These are phyloP conservation scores for Magallana angulata DNA, from an alignment of 1,140 invertebrate species.

Conservation along the genomic window DNA sequence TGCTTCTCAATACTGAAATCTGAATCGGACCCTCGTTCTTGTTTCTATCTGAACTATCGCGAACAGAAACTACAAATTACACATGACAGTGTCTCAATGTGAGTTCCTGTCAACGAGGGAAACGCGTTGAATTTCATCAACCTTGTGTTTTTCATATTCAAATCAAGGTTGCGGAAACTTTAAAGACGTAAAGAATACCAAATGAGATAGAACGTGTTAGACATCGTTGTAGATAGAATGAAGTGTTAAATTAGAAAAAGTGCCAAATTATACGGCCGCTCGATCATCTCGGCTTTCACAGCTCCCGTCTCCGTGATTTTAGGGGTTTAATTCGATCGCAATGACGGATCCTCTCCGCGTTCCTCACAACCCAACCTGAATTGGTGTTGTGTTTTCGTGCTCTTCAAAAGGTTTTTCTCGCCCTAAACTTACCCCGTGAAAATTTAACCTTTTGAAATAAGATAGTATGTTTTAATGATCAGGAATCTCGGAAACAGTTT, in stretches of 20 bases:
- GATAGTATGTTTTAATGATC: conserved; percentile 14
- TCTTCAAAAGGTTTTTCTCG: conserved; percentile 18
- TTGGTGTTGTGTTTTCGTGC: background rate
- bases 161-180: background rate
- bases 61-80: conserved; percentile 29
- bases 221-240: conserved; percentile 27
- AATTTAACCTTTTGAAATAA: conserved; percentile 29
- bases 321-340: conserved; percentile 20
- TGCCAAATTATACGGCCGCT: conserved; percentile 30
- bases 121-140: conserved; percentile 21
- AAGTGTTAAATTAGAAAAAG: conserved; percentile 29
- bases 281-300: conserved; percentile 34
- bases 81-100: conserved; percentile 16
- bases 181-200: conserved; percentile 3
- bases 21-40: conserved; percentile 3
- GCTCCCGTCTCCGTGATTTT: background rate
- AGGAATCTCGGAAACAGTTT: background rate
- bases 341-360: background rate
- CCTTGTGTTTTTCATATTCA: conserved; percentile 25
- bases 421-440: background rate
- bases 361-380: background rate
- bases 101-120: conserved; percentile 20
- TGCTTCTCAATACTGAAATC: conserved; percentile 7
- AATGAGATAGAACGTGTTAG: conserved; percentile 12
- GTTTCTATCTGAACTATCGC: conserved; percentile 15